Percentiles rank a stretch among this genome's conserved stretches.
These are phyloP conservation scores for Alviniconcha strummeri DNA, from an alignment of 2,888 invertebrate species.

Conservation along the genomic window DNA sequence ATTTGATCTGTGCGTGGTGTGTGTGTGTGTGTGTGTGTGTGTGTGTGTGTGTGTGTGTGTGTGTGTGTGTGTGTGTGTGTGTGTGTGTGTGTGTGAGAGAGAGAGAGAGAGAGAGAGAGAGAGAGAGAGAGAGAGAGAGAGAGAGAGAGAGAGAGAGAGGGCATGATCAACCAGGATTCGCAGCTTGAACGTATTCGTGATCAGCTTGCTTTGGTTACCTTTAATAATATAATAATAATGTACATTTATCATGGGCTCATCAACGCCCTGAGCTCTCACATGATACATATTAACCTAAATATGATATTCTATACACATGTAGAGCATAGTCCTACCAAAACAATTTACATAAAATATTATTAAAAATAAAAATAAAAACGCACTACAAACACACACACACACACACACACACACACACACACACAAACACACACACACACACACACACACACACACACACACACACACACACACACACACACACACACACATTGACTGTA, in stretches of 20 bases:
- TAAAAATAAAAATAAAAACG: too few relatives aligned
- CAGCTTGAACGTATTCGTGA: too few relatives aligned
- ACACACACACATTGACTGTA: not conserved
- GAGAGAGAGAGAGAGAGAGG: not conserved
- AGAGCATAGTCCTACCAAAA: not conserved
- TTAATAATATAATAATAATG: not conserved
- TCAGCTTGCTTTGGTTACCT: too few relatives aligned
- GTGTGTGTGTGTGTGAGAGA: not conserved
- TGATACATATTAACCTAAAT: not conserved
- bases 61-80: not conserved
- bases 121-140: conserved; percentile 6
- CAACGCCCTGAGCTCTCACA: not conserved
- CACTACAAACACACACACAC: not conserved
- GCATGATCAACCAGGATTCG: not conserved
- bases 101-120: conserved; percentile 2
- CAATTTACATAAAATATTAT: not conserved
- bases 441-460: not conserved
- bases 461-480: not conserved
- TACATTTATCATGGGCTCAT: not conserved
- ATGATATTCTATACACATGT: not conserved
- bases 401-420: not conserved
- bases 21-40: conserved; percentile 1
- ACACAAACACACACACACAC: not conserved
- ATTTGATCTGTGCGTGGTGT: not conserved
- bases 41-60: not conserved